Base-by-base conservation (phyloP, 92 coral and sea anemone species). In the Palythoa caribaeorum region DNA sequence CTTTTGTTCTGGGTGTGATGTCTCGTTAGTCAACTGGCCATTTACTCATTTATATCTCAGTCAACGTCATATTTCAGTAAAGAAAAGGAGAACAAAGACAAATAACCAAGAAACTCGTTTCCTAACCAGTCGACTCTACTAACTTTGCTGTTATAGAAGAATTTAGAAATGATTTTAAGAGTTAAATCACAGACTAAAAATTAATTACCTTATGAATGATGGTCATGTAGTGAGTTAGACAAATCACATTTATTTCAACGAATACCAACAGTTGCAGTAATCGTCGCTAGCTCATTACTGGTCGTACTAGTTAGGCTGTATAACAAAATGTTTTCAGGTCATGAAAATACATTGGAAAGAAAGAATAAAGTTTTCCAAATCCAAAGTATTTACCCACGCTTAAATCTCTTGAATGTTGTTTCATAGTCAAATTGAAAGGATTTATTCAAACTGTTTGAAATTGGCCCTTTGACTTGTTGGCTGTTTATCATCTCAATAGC, bases 321-420 rank as follows among this genome's bases (percentile, higher is more conserved):
- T 81, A 81, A 17, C 14, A 19, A 81, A 65, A 38, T 81, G 86
- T 81, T 81, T 52, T 77, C 83, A 54, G 68, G 54, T 52, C 69
- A 47, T 81, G 76, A 81, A 81, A 36, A 81, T 76, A n/a, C 63
- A 50, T 81, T 66, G 53, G 15, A 68, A 62, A 65, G 51, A 53
- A 51, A 81, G 52, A 81, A 81, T 81, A 81, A 81, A 81, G 21
- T 47, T 81, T 81, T 36, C 47, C 38, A 40, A 51, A 47, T 66
- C 74, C 36, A 70, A 70, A 6, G 69, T 62, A 16, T 62, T 16
- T 17, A 16, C 9, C 20, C 9, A 17, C 35, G 20, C 70, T 63
- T 63, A 10, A 6, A 16, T 63, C 36, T 63, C 70, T 7, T 21
- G 20, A 63, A 63, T 1, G 17, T 12, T 59, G 14, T 15, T 59